A percentile compares a stretch with the other conserved stretches of the same genome.
Conservation (phyloP, 30 jellyfish, hydroid and myxozoan species). For the Turritopsis dohrnii region DNA sequence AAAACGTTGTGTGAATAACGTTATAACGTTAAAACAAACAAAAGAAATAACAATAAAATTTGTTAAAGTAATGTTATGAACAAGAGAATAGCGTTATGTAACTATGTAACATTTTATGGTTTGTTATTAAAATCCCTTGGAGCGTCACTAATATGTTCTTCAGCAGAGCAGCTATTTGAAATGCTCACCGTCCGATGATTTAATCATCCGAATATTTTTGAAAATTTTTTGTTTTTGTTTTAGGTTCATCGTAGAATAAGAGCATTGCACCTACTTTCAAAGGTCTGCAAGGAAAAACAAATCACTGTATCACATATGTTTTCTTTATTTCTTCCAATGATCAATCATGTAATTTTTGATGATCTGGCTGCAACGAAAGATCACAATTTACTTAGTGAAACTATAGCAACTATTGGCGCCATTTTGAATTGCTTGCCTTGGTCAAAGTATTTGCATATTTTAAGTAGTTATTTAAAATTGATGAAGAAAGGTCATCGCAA, state of each 20-base stretch:
- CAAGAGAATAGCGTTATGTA: background rate
- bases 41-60: too few relatives aligned
- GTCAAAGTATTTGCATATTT: slow-evolving; percentile 72
- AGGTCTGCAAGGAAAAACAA: slow-evolving; percentile 39
- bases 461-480: slow-evolving; percentile 52
- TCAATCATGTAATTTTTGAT: slow-evolving; percentile 68
- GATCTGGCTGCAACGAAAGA: slow-evolving; percentile 53
- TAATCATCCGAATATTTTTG: too few relatives aligned
- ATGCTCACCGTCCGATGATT: too few relatives aligned
- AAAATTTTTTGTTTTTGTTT: background rate
- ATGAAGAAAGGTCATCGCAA: slow-evolving; percentile 50
- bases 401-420: slow-evolving; percentile 62
- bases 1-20: too few relatives aligned
- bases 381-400: slow-evolving; percentile 76
- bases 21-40: too few relatives aligned
- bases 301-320: slow-evolving; percentile 45
- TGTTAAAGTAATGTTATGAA: too few relatives aligned
- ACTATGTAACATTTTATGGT: too few relatives aligned
- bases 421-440: slow-evolving; percentile 57
- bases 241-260: slow-evolving; percentile 87
- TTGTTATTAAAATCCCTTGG: too few relatives aligned
- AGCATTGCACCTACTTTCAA: slow-evolving; percentile 64
- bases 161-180: too few relatives aligned
- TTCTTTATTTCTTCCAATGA: slow-evolving; percentile 65
- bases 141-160: background rate